These are phyloP conservation scores for Amazona guildingii DNA, from an alignment of 2,113 vertebrate genomes.

Conservation along the genomic window DNA sequence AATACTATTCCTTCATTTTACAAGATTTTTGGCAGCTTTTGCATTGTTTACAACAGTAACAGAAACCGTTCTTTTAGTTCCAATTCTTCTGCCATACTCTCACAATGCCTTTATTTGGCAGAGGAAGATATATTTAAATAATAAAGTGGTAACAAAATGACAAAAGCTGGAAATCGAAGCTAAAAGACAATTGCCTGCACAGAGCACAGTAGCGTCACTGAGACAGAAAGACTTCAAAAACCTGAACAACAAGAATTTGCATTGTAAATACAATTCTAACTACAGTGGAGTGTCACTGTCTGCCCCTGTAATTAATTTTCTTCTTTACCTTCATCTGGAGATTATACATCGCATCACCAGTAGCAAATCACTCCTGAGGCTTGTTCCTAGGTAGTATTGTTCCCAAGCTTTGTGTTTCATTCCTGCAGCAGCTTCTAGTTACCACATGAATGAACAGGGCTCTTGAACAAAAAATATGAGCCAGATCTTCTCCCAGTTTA, in stretches of 20 bases:
- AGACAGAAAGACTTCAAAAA: slow-evolving; percentile 25
- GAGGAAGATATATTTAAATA: slow-evolving; percentile 3
- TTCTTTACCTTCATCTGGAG: slow-evolving; percentile 59
- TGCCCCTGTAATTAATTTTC: slow-evolving; percentile 65
- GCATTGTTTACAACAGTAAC: background rate
- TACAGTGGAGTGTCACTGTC: background rate
- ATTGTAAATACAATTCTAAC: slow-evolving; percentile 27
- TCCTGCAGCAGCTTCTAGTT: background rate
- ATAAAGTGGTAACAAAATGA: slow-evolving; percentile 32
- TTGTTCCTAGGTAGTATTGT: slow-evolving; percentile 27
- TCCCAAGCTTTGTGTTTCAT: slow-evolving; percentile 12
- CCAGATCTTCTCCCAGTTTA: background rate
- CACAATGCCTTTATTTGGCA: background rate
- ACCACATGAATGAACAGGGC: background rate
- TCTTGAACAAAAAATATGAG: background rate
- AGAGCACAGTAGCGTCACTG: slow-evolving; percentile 5
- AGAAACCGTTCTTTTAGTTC: background rate
- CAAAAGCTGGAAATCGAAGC: slow-evolving; percentile 12
- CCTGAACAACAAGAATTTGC: slow-evolving; percentile 34
- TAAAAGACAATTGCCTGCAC: background rate
- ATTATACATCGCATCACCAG: slow-evolving; percentile 41
- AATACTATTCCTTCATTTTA: background rate
- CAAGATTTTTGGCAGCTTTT: background rate
- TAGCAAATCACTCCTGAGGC: slow-evolving; percentile 52
- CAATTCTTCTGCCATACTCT: background rate